Conservation (phyloP, 2,797 vertebrate genomes). For the Meda fulgida region DNA sequence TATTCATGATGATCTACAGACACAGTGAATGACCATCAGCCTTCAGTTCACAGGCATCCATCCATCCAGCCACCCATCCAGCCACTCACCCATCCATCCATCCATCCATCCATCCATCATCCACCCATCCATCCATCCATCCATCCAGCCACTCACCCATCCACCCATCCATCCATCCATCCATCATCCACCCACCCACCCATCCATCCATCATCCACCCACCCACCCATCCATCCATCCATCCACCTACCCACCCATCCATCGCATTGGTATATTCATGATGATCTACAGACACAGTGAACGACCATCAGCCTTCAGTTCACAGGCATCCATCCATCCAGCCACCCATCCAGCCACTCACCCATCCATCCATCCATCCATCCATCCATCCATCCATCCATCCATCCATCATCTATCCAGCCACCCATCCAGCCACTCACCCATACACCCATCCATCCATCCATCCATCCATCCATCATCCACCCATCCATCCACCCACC, state of each 20-base stretch:
- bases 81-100: not conserved
- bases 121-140: not conserved
- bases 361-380: accelerated
- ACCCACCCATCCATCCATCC: not conserved
- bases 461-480: not conserved
- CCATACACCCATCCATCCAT: accelerated
- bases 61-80: not conserved
- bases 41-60: too few relatives aligned
- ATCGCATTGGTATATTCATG: too few relatives aligned
- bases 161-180: not conserved
- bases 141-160: not conserved
- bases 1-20: too few relatives aligned
- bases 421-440: accelerated
- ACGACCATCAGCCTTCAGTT: not conserved
- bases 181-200: not conserved
- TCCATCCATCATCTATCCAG: not conserved
- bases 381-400: too few relatives aligned
- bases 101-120: not conserved
- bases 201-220: too few relatives aligned
- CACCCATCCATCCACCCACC: not conserved
- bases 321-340: not conserved
- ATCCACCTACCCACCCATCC: too few relatives aligned
- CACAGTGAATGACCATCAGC: too few relatives aligned
- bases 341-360: not conserved
- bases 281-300: conserved; percentile 82